Evolutionary conservation across 2,888 invertebrate genomes (phyloP).

Genomic region (Sericinus montela): DNA sequence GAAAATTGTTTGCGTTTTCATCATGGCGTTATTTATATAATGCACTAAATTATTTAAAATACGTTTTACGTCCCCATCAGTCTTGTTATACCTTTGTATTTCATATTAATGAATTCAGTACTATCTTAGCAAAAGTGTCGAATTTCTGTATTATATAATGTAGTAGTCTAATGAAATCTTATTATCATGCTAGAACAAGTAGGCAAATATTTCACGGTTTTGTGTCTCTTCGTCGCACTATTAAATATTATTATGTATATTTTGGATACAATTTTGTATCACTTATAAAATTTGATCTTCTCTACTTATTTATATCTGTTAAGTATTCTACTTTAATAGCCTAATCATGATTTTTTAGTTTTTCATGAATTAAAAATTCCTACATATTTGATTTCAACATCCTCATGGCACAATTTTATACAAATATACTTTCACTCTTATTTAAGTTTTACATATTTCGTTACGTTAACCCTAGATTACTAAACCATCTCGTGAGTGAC

Average conservation of each 20-base stretch:
- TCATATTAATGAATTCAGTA: constrained; percentile 22
- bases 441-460: too few relatives aligned
- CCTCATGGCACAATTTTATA: too few relatives aligned
- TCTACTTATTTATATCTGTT: too few relatives aligned
- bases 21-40: constrained; percentile 1
- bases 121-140: constrained; percentile 31
- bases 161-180: constrained; percentile 29
- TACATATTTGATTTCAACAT: too few relatives aligned
- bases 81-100: neutral
- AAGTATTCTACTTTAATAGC: too few relatives aligned
- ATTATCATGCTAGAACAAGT: constrained; percentile 43
- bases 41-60: constrained; percentile 11
- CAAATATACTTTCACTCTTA: too few relatives aligned
- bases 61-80: neutral
- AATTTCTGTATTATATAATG: constrained; percentile 39
- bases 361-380: constrained; percentile 13
- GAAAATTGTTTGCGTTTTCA: constrained; percentile 3
- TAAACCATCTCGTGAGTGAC: too few relatives aligned
- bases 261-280: constrained; percentile 21
- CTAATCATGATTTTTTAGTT: constrained; percentile 14
- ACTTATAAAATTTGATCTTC: too few relatives aligned
- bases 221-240: constrained; percentile 33
- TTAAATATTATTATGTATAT: constrained; percentile 22
- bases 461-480: too few relatives aligned
- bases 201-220: constrained; percentile 45